Evolutionary conservation across 2,888 invertebrate species (phyloP).

Genomic region (Criorhina ranunculi): DNA sequence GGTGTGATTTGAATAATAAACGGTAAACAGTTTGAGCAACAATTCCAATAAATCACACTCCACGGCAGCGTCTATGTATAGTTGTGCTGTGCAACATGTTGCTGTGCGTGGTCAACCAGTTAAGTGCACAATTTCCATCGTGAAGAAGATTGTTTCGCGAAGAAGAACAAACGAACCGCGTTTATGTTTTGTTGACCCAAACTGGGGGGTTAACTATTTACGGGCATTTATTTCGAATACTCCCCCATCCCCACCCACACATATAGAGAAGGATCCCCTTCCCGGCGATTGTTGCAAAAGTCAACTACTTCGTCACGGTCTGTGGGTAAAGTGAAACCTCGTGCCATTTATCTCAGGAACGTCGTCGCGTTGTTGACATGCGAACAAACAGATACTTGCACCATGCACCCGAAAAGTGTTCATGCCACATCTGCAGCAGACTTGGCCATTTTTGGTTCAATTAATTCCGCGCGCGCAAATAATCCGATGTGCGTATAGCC

Average conservation of each 20-base stretch:
- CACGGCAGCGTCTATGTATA: neutral
- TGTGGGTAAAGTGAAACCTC: conserved; percentile 64
- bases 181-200: conserved; percentile 47
- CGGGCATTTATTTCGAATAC: conserved; percentile 43
- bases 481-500: conserved; percentile 42
- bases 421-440: neutral
- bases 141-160: neutral
- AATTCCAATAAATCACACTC: conserved; percentile 68
- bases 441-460: conserved; percentile 54
- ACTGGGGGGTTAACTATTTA: conserved; percentile 55
- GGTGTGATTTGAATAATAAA: conserved; percentile 76
- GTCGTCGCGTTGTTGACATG: conserved; percentile 54
- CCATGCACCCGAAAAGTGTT: conserved; percentile 4
- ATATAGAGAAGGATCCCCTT: neutral
- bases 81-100: conserved; percentile 36
- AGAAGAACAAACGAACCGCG: conserved; percentile 61
- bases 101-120: conserved; percentile 7
- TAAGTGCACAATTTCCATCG: neutral
- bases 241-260: conserved; percentile 17
- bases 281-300: neutral
- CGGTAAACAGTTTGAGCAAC: conserved; percentile 69
- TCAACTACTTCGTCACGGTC: neutral
- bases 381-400: conserved; percentile 57
- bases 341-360: conserved; percentile 61
- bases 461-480: conserved; percentile 63